phyloP scores from a whole-genome alignment of 2,888 invertebrate genomes.

The Scelioninae gen. 1 region DNA sequence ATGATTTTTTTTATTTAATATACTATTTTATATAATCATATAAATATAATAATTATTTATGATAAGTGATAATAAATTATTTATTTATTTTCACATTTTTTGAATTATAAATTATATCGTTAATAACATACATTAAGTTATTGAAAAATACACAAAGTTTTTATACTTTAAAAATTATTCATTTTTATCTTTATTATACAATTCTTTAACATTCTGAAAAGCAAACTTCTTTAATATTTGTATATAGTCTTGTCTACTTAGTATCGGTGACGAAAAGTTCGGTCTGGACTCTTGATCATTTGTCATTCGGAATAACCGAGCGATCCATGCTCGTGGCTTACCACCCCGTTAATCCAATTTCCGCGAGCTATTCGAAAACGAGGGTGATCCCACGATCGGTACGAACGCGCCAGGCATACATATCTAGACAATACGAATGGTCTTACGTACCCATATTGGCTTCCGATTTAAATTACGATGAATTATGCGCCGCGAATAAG shows the following conservation, averaged over 20 bases:
- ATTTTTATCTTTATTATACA: too few species aligned
- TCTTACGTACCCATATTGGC: constrained; percentile 47
- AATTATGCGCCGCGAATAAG: constrained; percentile 52
- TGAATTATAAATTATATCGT: too few species aligned
- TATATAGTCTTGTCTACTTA: constrained; percentile 20
- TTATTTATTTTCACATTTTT: too few species aligned
- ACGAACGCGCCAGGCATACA: constrained; percentile 56
- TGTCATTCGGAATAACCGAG: constrained; percentile 76
- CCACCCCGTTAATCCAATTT: constrained; percentile 78
- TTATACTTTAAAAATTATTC: too few species aligned
- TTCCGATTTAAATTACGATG: constrained; percentile 53
- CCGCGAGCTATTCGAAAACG: constrained; percentile 69
- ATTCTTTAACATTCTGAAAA: too few species aligned
- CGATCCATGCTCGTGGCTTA: constrained; percentile 73
- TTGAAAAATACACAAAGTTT: too few species aligned
- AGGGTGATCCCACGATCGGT: constrained; percentile 61
- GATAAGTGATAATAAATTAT: too few species aligned
- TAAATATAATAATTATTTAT: too few species aligned
- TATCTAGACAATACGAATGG: constrained; percentile 49
- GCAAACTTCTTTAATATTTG: constrained; percentile 19
- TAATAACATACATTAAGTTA: too few species aligned
- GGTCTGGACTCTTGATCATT: constrained; percentile 70
- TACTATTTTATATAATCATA: too few species aligned
- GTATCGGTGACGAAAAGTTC: constrained; percentile 48
- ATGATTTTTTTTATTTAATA: too few species aligned